Evolutionary conservation across 1,140 invertebrate genomes (phyloP), one percentile per base, ranked within the genome.

Genomic region (Penaeus chinensis): DNA sequence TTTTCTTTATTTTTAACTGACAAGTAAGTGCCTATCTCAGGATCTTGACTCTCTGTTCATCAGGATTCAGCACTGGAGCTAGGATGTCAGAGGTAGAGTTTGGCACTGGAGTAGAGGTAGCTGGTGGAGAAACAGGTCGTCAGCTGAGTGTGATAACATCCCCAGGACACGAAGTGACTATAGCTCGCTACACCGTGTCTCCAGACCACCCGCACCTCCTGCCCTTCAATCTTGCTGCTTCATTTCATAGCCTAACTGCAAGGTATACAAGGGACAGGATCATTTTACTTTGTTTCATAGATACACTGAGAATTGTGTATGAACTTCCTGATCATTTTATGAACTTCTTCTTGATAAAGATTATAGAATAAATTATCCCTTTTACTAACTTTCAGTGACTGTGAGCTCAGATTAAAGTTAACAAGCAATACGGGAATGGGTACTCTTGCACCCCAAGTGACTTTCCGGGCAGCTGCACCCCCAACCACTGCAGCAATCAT

Each of bases 61-160:
- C 65, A 87, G 85, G 85, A 27, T 87, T 87, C 42, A 74, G 42
- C 79, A 82, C 79, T 32, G 85, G 79, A 62, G 81, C 85, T 24
- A 80, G 85, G 81, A 87, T 87, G 85, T 87, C 85, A 20, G 85
- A 87, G 18, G 85, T 87, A 4, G 85, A 87, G 24, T 87, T 87
- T 81, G 85, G 85, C 18, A 76, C 47, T 3, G 79, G 79, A 54
- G 78, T 87, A 19, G 71, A 87, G 65, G 63, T 87, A 8, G 42
- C 71, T 32, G 42, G 42, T 42, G 74, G 65, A 11, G 79, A 87
- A 27, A 77, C 66, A 63, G 78, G 85, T 19, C 85, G 65, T 19
- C 65, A 87, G 85, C 24, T 87, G 66, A 87, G 85, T 82, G 78
- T 87, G 27, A 76, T 87, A 79, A 87, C 66, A 20, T 27, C 81